These are phyloP conservation scores for Neodiprion virginianus DNA, from an alignment of 1,140 invertebrate genomes.

Conservation along the genomic window DNA sequence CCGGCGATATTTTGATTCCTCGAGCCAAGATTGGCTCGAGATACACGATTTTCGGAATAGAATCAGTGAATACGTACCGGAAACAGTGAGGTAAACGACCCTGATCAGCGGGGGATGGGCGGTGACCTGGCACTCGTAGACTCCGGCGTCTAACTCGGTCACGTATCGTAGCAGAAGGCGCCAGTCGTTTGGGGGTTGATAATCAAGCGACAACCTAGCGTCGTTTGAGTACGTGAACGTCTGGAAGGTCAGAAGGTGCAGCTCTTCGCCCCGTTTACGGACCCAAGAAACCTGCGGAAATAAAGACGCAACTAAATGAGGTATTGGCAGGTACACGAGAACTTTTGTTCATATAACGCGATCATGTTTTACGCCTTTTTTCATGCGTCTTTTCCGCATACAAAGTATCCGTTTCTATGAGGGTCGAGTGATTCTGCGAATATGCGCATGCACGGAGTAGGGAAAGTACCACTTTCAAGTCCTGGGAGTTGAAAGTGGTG, in stretches of 20 bases:
- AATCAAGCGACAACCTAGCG: slow-evolving; percentile 74
- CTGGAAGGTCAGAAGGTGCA: slow-evolving; percentile 79
- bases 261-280: slow-evolving; percentile 72
- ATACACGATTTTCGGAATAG: too few relatives aligned
- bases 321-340: background rate
- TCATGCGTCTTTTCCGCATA: too few relatives aligned
- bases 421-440: too few relatives aligned
- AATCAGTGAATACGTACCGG: slow-evolving; percentile 67
- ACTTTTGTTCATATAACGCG: too few relatives aligned
- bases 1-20: too few relatives aligned
- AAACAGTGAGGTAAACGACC: slow-evolving; percentile 74
- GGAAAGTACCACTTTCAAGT: too few relatives aligned
- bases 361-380: too few relatives aligned
- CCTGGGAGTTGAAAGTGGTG: too few relatives aligned
- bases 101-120: slow-evolving; percentile 78
- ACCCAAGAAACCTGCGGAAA: slow-evolving; percentile 77
- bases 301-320: background rate
- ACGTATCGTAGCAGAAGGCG: slow-evolving; percentile 75
- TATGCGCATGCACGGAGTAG: too few relatives aligned
- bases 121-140: slow-evolving; percentile 82
- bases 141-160: slow-evolving; percentile 76
- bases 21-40: too few relatives aligned
- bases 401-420: too few relatives aligned
- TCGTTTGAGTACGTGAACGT: slow-evolving; percentile 82
- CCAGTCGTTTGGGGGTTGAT: slow-evolving; percentile 82